phyloP scores from a whole-genome alignment of 1,140 invertebrate genomes.

The Drosophila ironensis region DNA sequence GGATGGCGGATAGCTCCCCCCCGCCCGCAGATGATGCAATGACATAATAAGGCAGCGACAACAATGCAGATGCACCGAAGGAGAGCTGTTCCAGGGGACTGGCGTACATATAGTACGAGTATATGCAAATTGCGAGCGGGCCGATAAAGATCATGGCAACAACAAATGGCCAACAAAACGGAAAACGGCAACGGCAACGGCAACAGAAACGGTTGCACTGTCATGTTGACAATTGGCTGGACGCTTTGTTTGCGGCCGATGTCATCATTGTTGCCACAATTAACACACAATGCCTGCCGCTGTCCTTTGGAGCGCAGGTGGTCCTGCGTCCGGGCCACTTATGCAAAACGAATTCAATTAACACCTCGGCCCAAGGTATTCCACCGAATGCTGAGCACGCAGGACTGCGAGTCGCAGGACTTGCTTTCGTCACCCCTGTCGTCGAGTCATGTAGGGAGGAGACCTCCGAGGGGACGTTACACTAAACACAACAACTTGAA shows the following conservation, averaged over 20 bases:
- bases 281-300: constrained; percentile 66
- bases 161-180: constrained; percentile 53
- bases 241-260: constrained; percentile 61
- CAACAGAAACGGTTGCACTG: constrained; percentile 37
- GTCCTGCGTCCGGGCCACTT: constrained; percentile 61
- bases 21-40: constrained; percentile 58
- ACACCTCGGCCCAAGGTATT: constrained; percentile 64
- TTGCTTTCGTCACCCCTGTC: constrained; percentile 63
- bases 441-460: not conserved
- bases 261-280: constrained; percentile 64
- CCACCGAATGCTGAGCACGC: constrained; percentile 42
- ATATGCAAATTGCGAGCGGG: constrained; percentile 69
- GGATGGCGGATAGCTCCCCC: constrained; percentile 62
- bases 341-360: constrained; percentile 82
- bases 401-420: constrained; percentile 56
- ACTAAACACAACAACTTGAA: not conserved
- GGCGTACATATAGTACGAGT: no score
- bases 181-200: constrained; percentile 27
- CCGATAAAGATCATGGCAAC: constrained; percentile 70
- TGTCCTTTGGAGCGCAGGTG: constrained; percentile 55
- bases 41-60: constrained; percentile 71
- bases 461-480: not conserved
- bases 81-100: no score
- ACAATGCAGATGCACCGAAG: constrained; percentile 39
- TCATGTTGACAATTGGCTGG: constrained; percentile 77